phyloP scores from a whole-genome alignment of 1,140 invertebrate genomes.

The Archegozetes longisetosus region DNA sequence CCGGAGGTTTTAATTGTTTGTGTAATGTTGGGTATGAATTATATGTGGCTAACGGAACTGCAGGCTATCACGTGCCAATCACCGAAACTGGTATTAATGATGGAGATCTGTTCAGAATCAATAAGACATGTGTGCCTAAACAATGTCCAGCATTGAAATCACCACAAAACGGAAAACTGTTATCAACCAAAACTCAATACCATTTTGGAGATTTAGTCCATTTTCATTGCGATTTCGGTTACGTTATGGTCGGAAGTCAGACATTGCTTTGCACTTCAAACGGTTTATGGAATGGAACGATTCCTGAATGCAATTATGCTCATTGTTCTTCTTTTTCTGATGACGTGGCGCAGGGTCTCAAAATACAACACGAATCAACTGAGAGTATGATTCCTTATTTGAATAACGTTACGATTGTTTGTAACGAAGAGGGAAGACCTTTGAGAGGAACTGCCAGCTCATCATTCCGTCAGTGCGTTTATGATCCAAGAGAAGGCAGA shows the following conservation, averaged over 20 bases:
- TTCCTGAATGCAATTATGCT: slow-evolving; percentile 80
- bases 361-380: slow-evolving; percentile 31
- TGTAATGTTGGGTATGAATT: slow-evolving; percentile 86
- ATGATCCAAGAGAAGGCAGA: slow-evolving; percentile 70
- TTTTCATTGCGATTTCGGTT: slow-evolving; percentile 91
- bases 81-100: slow-evolving; percentile 70
- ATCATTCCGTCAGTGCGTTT: slow-evolving; percentile 78
- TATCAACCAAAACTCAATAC: slow-evolving; percentile 73
- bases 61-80: slow-evolving; percentile 61
- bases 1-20: slow-evolving; percentile 67
- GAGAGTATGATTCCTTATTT: slow-evolving; percentile 55
- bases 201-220: slow-evolving; percentile 76
- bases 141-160: slow-evolving; percentile 59
- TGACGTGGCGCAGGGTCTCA: slow-evolving; percentile 65
- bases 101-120: slow-evolving; percentile 72
- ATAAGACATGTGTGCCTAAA: slow-evolving; percentile 86
- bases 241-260: slow-evolving; percentile 67
- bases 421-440: slow-evolving; percentile 53
- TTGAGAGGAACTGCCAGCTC: slow-evolving; percentile 61
- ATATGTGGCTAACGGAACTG: slow-evolving; percentile 73
- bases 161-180: slow-evolving; percentile 72
- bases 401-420: slow-evolving; percentile 71
- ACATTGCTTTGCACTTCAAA: slow-evolving; percentile 69
- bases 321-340: slow-evolving; percentile 76
- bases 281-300: slow-evolving; percentile 82